Percentiles rank a stretch among this genome's conserved stretches.
Evolutionary conservation across 2,797 vertebrate species (phyloP).

Genomic region (Florisuga fusca): DNA sequence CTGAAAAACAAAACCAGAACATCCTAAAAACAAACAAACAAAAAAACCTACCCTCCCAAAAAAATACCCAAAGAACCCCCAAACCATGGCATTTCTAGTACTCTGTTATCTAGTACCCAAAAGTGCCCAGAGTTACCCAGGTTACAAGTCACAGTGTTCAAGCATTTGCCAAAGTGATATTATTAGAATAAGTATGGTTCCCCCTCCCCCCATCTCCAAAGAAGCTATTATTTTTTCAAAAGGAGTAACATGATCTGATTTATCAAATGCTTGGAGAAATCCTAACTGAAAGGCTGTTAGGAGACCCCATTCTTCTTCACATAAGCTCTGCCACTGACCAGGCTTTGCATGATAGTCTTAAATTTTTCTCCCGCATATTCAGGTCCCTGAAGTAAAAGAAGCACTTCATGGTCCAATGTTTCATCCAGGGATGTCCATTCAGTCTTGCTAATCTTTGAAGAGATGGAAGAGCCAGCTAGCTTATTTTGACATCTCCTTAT

Average conservation of each 20-base stretch:
- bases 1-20: conserved; percentile 61
- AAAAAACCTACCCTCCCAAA: too few species aligned
- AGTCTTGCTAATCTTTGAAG: conserved; percentile 4
- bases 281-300: not conserved
- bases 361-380: conserved; percentile 81
- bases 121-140: not conserved
- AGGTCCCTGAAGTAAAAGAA: conserved; percentile 83
- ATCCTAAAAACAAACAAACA: not conserved
- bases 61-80: not conserved
- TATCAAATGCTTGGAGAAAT: not conserved
- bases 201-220: not conserved
- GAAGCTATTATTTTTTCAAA: not conserved
- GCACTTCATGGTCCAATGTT: conserved; percentile 84
- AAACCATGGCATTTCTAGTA: not conserved
- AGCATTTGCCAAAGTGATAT: not conserved
- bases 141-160: not conserved
- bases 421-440: conserved; percentile 75
- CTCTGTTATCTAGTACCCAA: not conserved
- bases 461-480: not conserved
- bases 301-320: not conserved
- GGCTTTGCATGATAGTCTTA: conserved; percentile 75
- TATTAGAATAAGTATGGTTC: not conserved
- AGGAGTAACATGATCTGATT: not conserved
- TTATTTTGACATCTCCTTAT: conserved; percentile 9
- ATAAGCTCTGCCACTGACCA: conserved; percentile 76